A percentile compares a stretch with the other conserved stretches of the same genome.
These are phyloP conservation scores for Drosophila dives DNA, from an alignment of 2,888 invertebrate genomes.

Conservation along the genomic window DNA sequence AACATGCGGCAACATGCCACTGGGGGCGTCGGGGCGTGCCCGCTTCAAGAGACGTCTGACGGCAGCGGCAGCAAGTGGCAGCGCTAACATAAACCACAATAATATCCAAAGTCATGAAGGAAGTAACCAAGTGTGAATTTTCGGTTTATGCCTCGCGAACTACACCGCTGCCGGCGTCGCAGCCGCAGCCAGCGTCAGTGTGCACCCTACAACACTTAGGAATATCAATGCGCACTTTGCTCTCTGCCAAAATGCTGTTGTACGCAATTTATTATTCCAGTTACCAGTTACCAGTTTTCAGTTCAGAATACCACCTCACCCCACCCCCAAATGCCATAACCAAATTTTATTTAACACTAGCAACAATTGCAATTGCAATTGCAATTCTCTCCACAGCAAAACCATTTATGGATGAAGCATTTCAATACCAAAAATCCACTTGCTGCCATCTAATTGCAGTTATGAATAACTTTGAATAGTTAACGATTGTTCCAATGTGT, in stretches of 20 bases:
- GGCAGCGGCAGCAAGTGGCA: constrained; percentile 69
- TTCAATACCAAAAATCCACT: neutral
- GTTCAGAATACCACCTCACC: neutral
- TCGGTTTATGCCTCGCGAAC: constrained; percentile 74
- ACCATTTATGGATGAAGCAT: neutral
- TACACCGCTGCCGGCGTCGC: constrained; percentile 40
- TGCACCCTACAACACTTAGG: constrained; percentile 41
- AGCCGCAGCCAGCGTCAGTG: constrained; percentile 13
- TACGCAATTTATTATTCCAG: constrained; percentile 9
- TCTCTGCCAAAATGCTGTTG: neutral
- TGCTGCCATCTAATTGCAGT: neutral
- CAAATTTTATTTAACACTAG: neutral
- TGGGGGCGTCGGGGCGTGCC: constrained; percentile 37
- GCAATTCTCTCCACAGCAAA: neutral
- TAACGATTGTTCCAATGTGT: neutral
- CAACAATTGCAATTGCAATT: neutral
- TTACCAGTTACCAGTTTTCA: neutral
- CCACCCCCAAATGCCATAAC: neutral
- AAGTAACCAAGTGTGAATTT: constrained; percentile 80
- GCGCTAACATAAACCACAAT: constrained; percentile 78
- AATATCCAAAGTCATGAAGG: constrained; percentile 80
- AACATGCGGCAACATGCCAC: constrained; percentile 29
- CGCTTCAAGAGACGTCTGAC: constrained; percentile 6
- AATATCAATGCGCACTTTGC: constrained; percentile 1
- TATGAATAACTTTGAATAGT: neutral